These are phyloP conservation scores for Sialis lutaria DNA, from an alignment of 2,888 invertebrate species.

Conservation along the genomic window DNA sequence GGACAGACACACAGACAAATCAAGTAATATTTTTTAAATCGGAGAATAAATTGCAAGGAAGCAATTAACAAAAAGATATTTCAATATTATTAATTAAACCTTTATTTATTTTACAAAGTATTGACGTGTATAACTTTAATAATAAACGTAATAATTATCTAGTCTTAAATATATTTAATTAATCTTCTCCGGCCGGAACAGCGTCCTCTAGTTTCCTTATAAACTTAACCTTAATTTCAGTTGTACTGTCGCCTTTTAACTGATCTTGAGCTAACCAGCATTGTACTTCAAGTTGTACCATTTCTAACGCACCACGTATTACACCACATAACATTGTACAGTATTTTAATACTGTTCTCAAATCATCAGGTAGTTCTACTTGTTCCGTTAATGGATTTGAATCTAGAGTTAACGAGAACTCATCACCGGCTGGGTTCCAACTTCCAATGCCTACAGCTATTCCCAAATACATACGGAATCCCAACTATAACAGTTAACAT, in stretches of 20 bases:
- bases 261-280: conserved; percentile 92
- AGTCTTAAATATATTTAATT: conserved; percentile 17
- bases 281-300: conserved; percentile 94
- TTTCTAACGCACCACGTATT: conserved; percentile 88
- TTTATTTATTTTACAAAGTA: background rate
- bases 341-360: conserved; percentile 68
- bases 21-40: background rate
- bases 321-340: conserved; percentile 85
- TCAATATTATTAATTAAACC: background rate
- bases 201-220: conserved; percentile 91
- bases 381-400: conserved; percentile 92
- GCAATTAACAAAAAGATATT: conserved; percentile 1
- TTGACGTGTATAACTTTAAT: background rate
- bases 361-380: conserved; percentile 83
- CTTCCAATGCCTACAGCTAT: conserved; percentile 85
- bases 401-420: conserved; percentile 91
- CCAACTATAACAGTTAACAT: conserved; percentile 24
- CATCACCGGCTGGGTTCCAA: conserved; percentile 89
- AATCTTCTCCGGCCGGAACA: conserved; percentile 96
- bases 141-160: conserved; percentile 1
- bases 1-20: no score
- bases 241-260: conserved; percentile 82
- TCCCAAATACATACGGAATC: conserved; percentile 70
- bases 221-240: conserved; percentile 89
- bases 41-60: background rate